Percentiles rank a stretch among this genome's conserved stretches.
Conservation (phyloP, 2,113 vertebrate species). For the Lamprotornis superbus region DNA sequence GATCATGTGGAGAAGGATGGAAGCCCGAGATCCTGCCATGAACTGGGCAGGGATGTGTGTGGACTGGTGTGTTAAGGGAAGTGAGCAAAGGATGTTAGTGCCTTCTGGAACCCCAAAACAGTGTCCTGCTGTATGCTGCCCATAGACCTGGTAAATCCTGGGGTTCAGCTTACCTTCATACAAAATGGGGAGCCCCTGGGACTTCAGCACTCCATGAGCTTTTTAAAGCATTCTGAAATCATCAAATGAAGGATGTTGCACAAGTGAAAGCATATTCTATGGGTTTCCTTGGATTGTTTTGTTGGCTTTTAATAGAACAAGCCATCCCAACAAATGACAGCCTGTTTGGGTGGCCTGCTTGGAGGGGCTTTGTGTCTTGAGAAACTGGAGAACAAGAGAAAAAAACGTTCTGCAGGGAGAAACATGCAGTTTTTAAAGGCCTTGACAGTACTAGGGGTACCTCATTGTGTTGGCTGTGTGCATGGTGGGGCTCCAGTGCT, state of each 20-base stretch:
- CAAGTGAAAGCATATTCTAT: constrained; percentile 12
- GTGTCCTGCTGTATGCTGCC: not conserved
- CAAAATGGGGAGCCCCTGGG: not conserved
- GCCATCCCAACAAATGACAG: not conserved
- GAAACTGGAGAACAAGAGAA: not conserved
- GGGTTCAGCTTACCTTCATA: not conserved
- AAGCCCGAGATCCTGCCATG: not conserved
- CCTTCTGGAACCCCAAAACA: not conserved
- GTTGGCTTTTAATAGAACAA: not conserved
- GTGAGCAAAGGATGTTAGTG: not conserved
- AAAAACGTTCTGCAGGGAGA: not conserved
- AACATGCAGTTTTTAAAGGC: not conserved
- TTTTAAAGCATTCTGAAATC: not conserved
- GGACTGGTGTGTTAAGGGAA: not conserved
- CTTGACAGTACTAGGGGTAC: not conserved
- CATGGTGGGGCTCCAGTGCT: not conserved
- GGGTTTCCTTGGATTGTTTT: not conserved
- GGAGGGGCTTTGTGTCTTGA: not conserved
- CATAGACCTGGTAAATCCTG: not conserved
- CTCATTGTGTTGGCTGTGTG: not conserved
- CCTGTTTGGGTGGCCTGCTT: constrained; percentile 24
- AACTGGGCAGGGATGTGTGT: not conserved
- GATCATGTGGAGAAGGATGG: not conserved
- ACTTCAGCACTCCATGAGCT: not conserved
- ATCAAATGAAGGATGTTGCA: not conserved